These are phyloP conservation scores for Panthera uncia DNA, from an alignment of 2,113 vertebrate species.

Conservation along the genomic window DNA sequence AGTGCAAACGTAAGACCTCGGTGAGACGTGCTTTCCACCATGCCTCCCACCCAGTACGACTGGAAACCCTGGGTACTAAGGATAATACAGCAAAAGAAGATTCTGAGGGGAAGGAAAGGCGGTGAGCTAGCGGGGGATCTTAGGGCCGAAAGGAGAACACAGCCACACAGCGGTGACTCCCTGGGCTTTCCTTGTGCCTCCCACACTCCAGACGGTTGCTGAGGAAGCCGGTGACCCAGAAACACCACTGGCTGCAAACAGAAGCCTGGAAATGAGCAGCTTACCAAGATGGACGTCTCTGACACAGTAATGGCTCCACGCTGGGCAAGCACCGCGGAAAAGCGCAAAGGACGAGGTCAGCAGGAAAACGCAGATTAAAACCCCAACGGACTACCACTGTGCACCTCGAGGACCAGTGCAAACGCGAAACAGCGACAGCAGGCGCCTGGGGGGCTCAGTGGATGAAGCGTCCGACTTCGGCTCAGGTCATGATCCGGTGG, in stretches of 20 bases:
- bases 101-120: background rate
- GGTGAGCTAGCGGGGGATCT: background rate
- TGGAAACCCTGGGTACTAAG: too few species aligned
- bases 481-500: too few species aligned
- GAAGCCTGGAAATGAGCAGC: background rate
- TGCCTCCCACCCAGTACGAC: background rate
- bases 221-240: background rate
- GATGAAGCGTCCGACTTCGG: too few species aligned
- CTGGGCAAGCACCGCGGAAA: background rate
- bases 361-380: background rate
- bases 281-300: background rate
- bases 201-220: background rate
- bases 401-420: background rate
- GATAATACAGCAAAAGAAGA: background rate
- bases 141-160: background rate
- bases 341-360: background rate
- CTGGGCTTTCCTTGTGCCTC: background rate
- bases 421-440: accelerated
- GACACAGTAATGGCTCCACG: background rate
- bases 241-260: background rate
- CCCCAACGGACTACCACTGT: accelerated
- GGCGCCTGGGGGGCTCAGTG: too few species aligned
- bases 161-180: background rate
- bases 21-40: background rate
- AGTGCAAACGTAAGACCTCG: background rate